phyloP scores from a whole-genome alignment of 2,888 invertebrate genomes.

The Dasysyrphus albostriatus region DNA sequence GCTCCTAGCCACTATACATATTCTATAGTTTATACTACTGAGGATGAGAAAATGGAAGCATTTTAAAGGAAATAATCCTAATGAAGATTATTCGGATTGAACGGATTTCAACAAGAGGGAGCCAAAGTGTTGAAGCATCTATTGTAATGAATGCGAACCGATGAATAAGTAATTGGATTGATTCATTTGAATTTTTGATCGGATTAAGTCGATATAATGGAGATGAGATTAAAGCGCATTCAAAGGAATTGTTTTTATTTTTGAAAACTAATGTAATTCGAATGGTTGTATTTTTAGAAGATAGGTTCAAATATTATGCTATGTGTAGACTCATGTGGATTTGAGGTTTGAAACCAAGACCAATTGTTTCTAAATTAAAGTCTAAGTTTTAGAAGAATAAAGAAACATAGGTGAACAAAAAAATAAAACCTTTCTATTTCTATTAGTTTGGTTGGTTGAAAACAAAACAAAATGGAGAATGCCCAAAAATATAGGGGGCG shows the following conservation, averaged over 20 bases:
- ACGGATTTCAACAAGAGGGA: conserved; percentile 41
- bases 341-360: background rate
- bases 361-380: too few relatives aligned
- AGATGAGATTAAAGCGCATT: conserved; percentile 29
- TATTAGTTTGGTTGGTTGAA: too few relatives aligned
- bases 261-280: background rate
- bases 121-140: conserved; percentile 52
- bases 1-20: background rate
- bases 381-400: too few relatives aligned
- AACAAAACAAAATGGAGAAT: too few relatives aligned
- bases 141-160: conserved; percentile 65
- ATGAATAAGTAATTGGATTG: conserved; percentile 71
- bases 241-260: conserved; percentile 27
- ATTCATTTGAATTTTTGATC: conserved; percentile 64
- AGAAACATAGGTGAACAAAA: too few relatives aligned
- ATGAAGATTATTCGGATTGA: conserved; percentile 67
- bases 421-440: too few relatives aligned
- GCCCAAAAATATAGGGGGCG: too few relatives aligned
- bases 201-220: conserved; percentile 52
- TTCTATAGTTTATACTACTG: background rate
- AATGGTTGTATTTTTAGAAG: background rate
- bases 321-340: background rate
- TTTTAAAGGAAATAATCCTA: conserved; percentile 69
- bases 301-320: too few relatives aligned
- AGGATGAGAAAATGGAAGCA: conserved; percentile 30